These are phyloP conservation scores for Pachycephala philippinensis DNA, from an alignment of 2,113 vertebrate genomes.

Conservation along the genomic window DNA sequence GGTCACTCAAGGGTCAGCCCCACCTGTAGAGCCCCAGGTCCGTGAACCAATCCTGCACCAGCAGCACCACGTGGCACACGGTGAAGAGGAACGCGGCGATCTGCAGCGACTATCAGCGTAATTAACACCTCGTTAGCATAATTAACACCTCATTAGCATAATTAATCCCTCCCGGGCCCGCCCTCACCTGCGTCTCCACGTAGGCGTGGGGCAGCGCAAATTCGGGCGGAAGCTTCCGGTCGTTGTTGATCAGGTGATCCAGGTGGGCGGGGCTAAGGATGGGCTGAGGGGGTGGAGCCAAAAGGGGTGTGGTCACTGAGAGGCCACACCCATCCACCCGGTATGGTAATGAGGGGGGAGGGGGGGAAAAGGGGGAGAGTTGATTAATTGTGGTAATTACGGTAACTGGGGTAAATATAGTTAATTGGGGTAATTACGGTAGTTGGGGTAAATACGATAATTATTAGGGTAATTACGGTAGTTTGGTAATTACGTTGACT, in stretches of 20 bases:
- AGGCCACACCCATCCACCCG: not conserved
- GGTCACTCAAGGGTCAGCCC: accelerated
- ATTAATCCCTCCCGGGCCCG: not conserved
- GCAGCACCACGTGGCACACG: not conserved
- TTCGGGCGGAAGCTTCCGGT: not conserved
- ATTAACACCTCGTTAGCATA: not conserved
- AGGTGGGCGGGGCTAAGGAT: not conserved
- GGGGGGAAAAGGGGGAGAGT: no score
- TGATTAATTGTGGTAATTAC: not conserved
- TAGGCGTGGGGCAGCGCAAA: not conserved
- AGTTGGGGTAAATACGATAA: no score
- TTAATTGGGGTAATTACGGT: not conserved
- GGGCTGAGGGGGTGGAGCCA: not conserved
- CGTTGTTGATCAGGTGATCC: not conserved
- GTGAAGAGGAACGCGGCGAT: not conserved
- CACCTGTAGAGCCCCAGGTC: not conserved
- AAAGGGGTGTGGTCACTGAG: accelerated
- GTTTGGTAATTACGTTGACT: not conserved
- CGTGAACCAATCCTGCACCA: not conserved
- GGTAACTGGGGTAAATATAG: not conserved
- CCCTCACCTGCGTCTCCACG: not conserved
- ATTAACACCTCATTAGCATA: not conserved
- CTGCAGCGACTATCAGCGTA: not conserved
- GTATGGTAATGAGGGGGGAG: not conserved
- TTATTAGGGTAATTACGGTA: not conserved